phyloP scores from a whole-genome alignment of 64 coral and sea anemone species.

The Platygyra sinensis region DNA sequence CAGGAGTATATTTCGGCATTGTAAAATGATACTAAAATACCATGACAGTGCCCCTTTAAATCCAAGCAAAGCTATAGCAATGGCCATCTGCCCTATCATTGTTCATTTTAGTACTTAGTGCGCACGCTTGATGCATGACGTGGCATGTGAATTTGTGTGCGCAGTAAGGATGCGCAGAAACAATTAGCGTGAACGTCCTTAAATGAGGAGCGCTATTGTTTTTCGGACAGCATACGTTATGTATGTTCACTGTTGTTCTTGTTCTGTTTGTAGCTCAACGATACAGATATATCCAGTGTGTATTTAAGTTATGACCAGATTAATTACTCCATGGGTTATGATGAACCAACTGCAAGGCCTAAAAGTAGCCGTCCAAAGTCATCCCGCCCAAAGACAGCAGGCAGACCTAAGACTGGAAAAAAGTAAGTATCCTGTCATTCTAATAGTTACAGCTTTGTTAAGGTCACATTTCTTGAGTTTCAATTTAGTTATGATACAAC shows the following conservation, averaged over 20 bases:
- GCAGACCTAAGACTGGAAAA: slow-evolving; percentile 79
- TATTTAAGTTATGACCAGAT: slow-evolving; percentile 85
- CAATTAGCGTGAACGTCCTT: too few relatives aligned
- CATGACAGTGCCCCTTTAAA: too few relatives aligned
- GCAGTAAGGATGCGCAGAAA: too few relatives aligned
- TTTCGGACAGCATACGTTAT: background rate
- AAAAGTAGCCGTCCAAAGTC: slow-evolving; percentile 82
- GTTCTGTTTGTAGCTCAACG: slow-evolving; percentile 51
- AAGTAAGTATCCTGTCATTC: slow-evolving; percentile 30
- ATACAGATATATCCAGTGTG: slow-evolving; percentile 92
- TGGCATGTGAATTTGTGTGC: too few relatives aligned
- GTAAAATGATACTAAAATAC: too few relatives aligned
- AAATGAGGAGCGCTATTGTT: background rate
- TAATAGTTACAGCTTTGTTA: background rate
- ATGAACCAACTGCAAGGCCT: slow-evolving; percentile 58
- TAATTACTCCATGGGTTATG: slow-evolving; percentile 64
- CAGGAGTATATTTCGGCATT: too few relatives aligned
- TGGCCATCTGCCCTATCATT: too few relatives aligned
- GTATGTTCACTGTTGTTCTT: background rate
- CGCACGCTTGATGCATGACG: too few relatives aligned
- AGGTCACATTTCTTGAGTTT: background rate
- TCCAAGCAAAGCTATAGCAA: too few relatives aligned
- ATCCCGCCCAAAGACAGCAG: slow-evolving; percentile 74
- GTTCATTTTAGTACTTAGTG: too few relatives aligned
- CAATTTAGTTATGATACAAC: background rate